Base-by-base conservation (phyloP, 2,113 vertebrate genomes). In the Alethe castanea region DNA sequence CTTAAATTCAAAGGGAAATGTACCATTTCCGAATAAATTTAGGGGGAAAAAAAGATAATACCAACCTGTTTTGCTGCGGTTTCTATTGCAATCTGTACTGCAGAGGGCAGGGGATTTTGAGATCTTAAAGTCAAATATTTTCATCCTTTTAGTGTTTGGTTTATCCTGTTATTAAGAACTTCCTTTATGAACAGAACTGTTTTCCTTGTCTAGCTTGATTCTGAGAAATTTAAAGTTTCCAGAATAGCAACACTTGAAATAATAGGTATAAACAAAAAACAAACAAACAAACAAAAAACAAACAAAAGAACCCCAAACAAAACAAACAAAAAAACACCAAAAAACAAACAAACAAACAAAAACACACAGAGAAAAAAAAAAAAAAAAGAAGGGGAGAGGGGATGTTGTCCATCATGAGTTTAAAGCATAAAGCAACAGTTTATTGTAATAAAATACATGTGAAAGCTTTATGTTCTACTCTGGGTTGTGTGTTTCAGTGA, bases 371-470 rank as follows among this genome's bases (percentile, higher is more conserved):
- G n/a, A n/a, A 45, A 45, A 70, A 50, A 6, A 19, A 28, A 23
- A 31, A 31, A 17, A 24, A 14, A 14, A 4, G 26, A 50, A 8
- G 25, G 1, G 3, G 2, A 8, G 5, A 9, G 6, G 6, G 10
- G 0, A 0, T 9, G 19, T 56, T 60, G 18, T 47, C 31, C 8
- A 50, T 57, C n/a, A n/a, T 14, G 9, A 62, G 22, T 35, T 45
- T 19, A 44, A 44, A 44, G 18, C 44, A 19, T 45, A 45, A 45
- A 59, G 6, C 8, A 77, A 33, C 6, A 54, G 3, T 9, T 60
- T 47, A 16, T 19, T 73, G 17, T 42, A 12, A 36, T 45, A n/a
- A 36, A 62, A 90, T 4, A 4, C 16, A 5, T 3, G 0, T 22
- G n/a, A 18, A 29, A 50, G 12, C 18, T 67, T 47, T 48, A 1